These are phyloP conservation scores for Pristionchus japonicus DNA, from an alignment of 2,888 invertebrate species.

Conservation along the genomic window DNA sequence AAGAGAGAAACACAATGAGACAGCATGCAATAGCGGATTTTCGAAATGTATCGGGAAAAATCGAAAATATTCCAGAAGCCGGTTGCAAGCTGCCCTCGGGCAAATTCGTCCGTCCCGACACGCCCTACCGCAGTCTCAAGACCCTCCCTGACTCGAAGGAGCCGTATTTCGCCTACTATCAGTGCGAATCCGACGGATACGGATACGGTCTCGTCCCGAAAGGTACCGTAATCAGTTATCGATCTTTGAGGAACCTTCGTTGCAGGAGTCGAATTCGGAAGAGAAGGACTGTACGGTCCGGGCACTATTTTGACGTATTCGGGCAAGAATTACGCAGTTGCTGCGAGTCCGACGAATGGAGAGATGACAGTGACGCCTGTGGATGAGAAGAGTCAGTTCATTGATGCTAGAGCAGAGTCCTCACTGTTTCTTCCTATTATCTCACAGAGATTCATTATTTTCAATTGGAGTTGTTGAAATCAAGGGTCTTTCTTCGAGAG, in stretches of 20 bases:
- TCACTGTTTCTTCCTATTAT: too few relatives aligned
- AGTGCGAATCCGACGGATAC: background rate
- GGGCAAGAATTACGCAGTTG: constrained; percentile 1
- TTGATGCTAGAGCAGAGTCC: too few relatives aligned
- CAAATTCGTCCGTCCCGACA: background rate
- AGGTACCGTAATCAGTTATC: background rate
- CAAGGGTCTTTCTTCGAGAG: too few relatives aligned
- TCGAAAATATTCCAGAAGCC: too few relatives aligned
- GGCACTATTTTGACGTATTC: background rate
- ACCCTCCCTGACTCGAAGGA: background rate
- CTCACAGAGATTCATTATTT: too few relatives aligned
- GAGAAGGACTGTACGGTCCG: background rate
- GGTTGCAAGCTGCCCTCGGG: constrained; percentile 24
- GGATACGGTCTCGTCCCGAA: background rate
- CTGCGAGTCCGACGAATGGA: background rate
- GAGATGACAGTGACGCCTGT: background rate
- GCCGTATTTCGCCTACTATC: background rate
- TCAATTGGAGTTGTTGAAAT: too few relatives aligned
- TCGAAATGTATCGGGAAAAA: too few relatives aligned
- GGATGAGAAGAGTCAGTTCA: constrained; percentile 11
- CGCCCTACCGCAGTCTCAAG: background rate
- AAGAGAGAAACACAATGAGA: too few relatives aligned
- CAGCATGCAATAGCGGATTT: too few relatives aligned
- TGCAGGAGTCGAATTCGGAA: constrained; percentile 2
- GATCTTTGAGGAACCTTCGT: background rate